Percentiles rank a stretch among this genome's conserved stretches.
These are phyloP conservation scores for Cremastinae sp. DNA, from an alignment of 2,888 invertebrate species.

Conservation along the genomic window DNA sequence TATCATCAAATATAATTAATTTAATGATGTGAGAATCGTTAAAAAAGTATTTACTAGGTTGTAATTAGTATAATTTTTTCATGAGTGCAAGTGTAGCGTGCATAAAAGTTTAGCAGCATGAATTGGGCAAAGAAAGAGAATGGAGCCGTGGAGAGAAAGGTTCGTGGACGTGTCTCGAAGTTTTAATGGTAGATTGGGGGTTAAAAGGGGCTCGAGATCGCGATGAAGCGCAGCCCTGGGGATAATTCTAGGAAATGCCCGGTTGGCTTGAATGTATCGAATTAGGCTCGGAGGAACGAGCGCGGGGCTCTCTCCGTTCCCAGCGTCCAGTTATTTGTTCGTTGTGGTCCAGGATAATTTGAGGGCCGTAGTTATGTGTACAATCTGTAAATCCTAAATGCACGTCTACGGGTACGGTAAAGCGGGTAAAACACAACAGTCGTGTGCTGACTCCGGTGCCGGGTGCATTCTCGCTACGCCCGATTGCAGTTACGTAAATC, in stretches of 20 bases:
- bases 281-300: conserved; percentile 53
- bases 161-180: no score
- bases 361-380: conserved; percentile 50
- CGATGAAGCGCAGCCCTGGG: not conserved
- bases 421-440: conserved; percentile 30
- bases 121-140: no score
- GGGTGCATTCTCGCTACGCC: conserved; percentile 23
- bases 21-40: no score
- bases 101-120: no score
- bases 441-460: conserved; percentile 33
- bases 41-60: no score
- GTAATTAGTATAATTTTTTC: no score
- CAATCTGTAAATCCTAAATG: conserved; percentile 50
- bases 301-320: conserved; percentile 35
- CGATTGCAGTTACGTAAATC: conserved; percentile 48
- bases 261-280: conserved; percentile 60
- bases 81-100: no score
- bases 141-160: no score
- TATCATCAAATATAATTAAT: no score
- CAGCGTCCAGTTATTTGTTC: conserved; percentile 63
- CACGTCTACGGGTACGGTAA: conserved; percentile 39
- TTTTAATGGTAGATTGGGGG: no score
- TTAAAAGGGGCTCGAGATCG: no score
- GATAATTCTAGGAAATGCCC: conserved; percentile 52
- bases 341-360: conserved; percentile 64